phyloP scores from a whole-genome alignment of 2,888 invertebrate species.

The Lissonota sp. region DNA sequence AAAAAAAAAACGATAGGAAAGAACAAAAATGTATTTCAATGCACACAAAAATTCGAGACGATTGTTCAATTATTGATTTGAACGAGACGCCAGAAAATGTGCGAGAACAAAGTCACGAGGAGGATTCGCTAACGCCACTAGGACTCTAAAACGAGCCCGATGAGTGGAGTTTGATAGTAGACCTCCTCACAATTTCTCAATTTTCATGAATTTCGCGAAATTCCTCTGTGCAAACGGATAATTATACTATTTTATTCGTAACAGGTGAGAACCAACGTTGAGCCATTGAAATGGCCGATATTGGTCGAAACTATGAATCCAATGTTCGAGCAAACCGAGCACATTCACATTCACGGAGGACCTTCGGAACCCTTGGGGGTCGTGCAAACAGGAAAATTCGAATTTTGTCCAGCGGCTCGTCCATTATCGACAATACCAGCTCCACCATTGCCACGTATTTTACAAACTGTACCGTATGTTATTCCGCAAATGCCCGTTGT shows the following conservation, averaged over 20 bases:
- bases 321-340: slow-evolving; percentile 65
- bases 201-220: slow-evolving; percentile 17
- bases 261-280: slow-evolving; percentile 92
- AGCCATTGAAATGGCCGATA: slow-evolving; percentile 96
- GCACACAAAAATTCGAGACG: slow-evolving; percentile 66
- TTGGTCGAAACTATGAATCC: slow-evolving; percentile 85
- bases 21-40: not conserved
- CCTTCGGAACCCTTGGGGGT: slow-evolving; percentile 57
- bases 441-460: slow-evolving; percentile 89
- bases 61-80: slow-evolving; percentile 53
- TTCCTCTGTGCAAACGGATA: not conserved
- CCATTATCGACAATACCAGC: slow-evolving; percentile 89
- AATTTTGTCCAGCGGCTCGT: slow-evolving; percentile 86
- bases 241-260: slow-evolving; percentile 54
- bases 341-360: slow-evolving; percentile 78
- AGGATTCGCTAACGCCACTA: slow-evolving; percentile 81
- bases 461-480: slow-evolving; percentile 80
- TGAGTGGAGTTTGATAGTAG: slow-evolving; percentile 81
- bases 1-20: no score
- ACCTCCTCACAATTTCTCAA: slow-evolving; percentile 73
- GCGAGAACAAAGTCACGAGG: slow-evolving; percentile 74
- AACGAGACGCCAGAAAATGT: slow-evolving; percentile 67
- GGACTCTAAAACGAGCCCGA: slow-evolving; percentile 70
- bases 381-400: slow-evolving; percentile 62
- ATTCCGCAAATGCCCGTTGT: slow-evolving; percentile 30